phyloP scores from a whole-genome alignment of 2,113 vertebrate species.

The Pardalotus punctatus region DNA sequence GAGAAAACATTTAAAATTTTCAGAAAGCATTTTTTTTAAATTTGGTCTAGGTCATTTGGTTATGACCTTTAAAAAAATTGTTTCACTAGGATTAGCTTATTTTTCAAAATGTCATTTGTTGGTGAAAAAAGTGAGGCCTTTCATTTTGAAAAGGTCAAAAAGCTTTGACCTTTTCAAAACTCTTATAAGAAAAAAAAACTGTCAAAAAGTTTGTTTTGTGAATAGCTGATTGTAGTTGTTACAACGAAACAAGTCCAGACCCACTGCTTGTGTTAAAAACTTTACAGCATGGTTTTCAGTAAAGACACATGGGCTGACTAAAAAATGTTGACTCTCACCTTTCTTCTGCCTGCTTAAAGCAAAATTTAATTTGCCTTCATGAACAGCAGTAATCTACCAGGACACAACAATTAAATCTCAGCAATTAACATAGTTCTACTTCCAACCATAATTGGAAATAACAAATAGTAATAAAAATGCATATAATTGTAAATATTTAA shows the following conservation, averaged over 20 bases:
- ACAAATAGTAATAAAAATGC: not conserved
- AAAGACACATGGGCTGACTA: not conserved
- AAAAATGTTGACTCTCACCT: not conserved
- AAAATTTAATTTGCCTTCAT: not conserved
- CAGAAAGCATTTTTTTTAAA: not conserved
- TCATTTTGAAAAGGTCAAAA: conserved; percentile 64
- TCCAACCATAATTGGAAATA: not conserved
- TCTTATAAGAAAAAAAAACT: conserved; percentile 45
- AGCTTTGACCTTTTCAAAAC: conserved; percentile 62
- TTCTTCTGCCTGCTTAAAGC: not conserved
- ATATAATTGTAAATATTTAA: not conserved
- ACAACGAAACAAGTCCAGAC: not conserved
- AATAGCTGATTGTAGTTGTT: conserved; percentile 8
- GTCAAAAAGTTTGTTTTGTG: conserved; percentile 62
- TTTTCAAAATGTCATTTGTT: conserved; percentile 60
- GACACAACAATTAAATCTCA: not conserved
- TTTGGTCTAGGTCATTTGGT: conserved; percentile 46
- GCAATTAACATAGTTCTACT: not conserved
- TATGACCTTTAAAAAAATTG: conserved; percentile 63
- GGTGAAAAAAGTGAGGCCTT: conserved; percentile 59
- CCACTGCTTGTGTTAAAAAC: not conserved
- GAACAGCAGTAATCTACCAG: not conserved
- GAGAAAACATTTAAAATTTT: not conserved
- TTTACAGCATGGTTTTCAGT: not conserved
- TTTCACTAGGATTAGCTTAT: conserved; percentile 59